These are phyloP conservation scores for Eidolon helvum DNA, from an alignment of 2,113 vertebrate species.

Conservation along the genomic window DNA sequence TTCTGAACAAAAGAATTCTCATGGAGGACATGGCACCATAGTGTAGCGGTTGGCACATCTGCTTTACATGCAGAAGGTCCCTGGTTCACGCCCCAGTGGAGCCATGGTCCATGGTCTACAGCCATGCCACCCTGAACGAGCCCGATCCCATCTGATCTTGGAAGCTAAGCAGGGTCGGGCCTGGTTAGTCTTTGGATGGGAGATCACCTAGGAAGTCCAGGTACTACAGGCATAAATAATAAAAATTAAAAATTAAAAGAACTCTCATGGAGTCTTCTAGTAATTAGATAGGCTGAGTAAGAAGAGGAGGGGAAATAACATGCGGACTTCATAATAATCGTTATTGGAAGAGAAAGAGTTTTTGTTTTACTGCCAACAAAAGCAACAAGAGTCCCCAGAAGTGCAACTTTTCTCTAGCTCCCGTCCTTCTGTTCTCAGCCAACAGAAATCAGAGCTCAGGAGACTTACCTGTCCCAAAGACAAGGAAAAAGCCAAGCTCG, in stretches of 20 bases:
- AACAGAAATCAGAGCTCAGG: not conserved
- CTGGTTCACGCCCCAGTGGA: no score
- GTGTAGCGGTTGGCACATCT: no score
- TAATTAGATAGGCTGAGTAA: not conserved
- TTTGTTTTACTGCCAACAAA: not conserved
- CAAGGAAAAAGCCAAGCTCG: not conserved
- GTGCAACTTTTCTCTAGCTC: not conserved
- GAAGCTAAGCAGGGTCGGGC: no score
- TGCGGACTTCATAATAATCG: not conserved
- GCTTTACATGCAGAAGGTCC: no score
- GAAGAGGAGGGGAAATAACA: not conserved
- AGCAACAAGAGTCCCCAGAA: not conserved
- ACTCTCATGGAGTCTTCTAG: not conserved
- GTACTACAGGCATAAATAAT: no score
- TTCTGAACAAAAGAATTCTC: not conserved
- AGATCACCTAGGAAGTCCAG: no score
- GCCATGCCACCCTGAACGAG: no score
- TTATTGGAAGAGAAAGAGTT: not conserved
- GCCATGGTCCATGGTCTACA: no score
- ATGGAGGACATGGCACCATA: not conserved
- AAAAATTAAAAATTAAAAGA: not conserved
- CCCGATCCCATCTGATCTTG: no score
- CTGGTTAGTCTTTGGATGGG: no score
- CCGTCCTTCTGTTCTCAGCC: not conserved
- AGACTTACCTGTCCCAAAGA: not conserved